A percentile compares a stretch with the other conserved stretches of the same genome.
Evolutionary conservation across 92 coral and sea anemone genomes (phyloP).

Genomic region (Siderastrea siderea): DNA sequence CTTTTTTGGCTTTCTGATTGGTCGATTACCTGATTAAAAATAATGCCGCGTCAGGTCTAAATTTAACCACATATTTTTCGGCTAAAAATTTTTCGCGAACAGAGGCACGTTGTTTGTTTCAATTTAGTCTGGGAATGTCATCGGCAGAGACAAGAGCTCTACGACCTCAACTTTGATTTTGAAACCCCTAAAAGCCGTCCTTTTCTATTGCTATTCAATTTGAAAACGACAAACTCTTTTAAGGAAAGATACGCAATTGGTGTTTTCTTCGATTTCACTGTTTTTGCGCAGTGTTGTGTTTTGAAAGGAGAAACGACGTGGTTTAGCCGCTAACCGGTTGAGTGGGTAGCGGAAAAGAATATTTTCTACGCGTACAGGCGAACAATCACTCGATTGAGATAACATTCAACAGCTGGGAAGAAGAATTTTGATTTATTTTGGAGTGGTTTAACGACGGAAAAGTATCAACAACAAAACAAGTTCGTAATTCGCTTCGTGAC

Average conservation of each 20-base stretch:
- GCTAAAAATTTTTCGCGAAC: conserved; percentile 33
- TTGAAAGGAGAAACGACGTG: background rate
- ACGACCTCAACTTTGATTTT: conserved; percentile 19
- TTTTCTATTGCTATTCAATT: background rate
- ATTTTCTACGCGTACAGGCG: conserved; percentile 20
- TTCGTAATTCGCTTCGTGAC: conserved; percentile 1
- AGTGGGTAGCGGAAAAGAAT: conserved; percentile 7
- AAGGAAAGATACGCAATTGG: conserved; percentile 29
- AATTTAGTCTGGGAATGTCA: conserved; percentile 23
- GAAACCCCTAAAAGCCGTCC: background rate
- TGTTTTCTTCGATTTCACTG: conserved; percentile 1
- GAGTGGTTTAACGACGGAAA: background rate
- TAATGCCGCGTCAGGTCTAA: conserved; percentile 76
- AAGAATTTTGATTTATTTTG: background rate
- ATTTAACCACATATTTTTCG: conserved; percentile 71
- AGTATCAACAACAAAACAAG: background rate
- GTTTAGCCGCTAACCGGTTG: conserved; percentile 37
- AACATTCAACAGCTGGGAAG: conserved; percentile 1
- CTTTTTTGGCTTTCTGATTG: conserved; percentile 60
- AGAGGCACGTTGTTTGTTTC: conserved; percentile 43
- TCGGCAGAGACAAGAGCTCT: background rate
- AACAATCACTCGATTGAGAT: conserved; percentile 27
- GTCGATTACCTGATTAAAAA: conserved; percentile 18
- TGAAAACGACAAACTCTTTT: background rate
- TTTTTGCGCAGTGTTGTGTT: conserved; percentile 18